Percentiles rank a stretch among this genome's conserved stretches.
phyloP scores from a whole-genome alignment of 2,888 invertebrate species.

The Acanthacorydalis orientalis region DNA sequence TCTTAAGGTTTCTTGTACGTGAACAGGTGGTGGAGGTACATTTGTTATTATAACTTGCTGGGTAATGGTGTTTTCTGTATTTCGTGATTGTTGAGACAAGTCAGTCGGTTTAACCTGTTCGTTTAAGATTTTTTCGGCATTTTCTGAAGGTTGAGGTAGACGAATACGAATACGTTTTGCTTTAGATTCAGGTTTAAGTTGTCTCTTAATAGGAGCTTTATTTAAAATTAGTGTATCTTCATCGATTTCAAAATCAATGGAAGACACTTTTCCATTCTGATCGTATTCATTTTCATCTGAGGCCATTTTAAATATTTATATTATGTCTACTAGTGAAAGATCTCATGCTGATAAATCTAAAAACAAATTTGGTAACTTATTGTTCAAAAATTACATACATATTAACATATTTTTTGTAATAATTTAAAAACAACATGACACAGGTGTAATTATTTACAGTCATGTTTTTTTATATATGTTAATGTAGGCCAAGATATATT shows the following conservation, averaged over 20 bases:
- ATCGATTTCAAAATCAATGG: background rate
- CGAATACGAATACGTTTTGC: background rate
- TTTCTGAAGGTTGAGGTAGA: background rate
- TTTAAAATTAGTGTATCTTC: background rate
- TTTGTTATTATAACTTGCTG: background rate
- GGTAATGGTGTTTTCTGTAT: background rate
- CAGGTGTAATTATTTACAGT: no score
- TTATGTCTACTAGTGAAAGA: no score
- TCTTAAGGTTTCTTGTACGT: conserved; percentile 1
- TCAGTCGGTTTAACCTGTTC: background rate
- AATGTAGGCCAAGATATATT: no score
- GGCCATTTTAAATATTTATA: background rate
- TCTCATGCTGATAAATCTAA: no score
- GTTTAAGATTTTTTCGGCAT: no score
- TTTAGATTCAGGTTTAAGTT: conserved; percentile 1
- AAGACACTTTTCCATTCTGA: background rate
- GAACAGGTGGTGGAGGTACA: background rate
- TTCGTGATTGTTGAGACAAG: background rate
- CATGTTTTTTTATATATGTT: no score
- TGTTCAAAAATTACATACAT: no score
- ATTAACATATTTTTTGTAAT: no score
- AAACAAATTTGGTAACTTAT: no score
- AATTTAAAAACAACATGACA: no score
- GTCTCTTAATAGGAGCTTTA: conserved; percentile 1
- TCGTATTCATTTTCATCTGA: background rate